Conservation (phyloP, 2,113 vertebrate genomes). For the Hippolais icterina region DNA sequence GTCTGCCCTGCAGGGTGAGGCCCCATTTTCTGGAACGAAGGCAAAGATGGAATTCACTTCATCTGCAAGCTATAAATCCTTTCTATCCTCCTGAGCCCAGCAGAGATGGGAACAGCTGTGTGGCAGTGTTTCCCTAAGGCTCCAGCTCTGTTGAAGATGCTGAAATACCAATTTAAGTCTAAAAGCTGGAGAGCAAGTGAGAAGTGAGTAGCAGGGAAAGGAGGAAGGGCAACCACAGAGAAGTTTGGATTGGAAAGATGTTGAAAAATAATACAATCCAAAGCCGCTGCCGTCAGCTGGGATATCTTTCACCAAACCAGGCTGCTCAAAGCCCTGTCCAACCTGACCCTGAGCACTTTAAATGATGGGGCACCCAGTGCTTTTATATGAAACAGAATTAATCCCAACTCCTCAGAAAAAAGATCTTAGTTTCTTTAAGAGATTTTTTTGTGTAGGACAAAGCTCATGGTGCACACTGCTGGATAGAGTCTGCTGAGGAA, state of each 20-base stretch:
- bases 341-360: not conserved
- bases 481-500: not conserved
- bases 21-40: not conserved
- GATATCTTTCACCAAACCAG: not conserved
- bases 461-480: not conserved
- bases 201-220: not conserved
- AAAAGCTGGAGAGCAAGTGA: not conserved
- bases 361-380: not conserved
- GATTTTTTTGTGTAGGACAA: not conserved
- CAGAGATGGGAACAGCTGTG: not conserved
- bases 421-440: not conserved
- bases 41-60: not conserved
- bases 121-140: not conserved
- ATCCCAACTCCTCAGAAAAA: not conserved
- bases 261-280: not conserved
- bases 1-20: not conserved
- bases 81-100: not conserved
- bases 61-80: slow-evolving; percentile 10
- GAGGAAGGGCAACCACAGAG: not conserved
- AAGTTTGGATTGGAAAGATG: not conserved
- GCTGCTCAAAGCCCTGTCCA: not conserved
- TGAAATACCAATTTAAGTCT: not conserved
- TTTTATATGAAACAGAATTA: not conserved
- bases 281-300: not conserved
- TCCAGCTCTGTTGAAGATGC: not conserved